Conservation (phyloP, 2,888 invertebrate genomes). For the Drosophila pegasa region DNA sequence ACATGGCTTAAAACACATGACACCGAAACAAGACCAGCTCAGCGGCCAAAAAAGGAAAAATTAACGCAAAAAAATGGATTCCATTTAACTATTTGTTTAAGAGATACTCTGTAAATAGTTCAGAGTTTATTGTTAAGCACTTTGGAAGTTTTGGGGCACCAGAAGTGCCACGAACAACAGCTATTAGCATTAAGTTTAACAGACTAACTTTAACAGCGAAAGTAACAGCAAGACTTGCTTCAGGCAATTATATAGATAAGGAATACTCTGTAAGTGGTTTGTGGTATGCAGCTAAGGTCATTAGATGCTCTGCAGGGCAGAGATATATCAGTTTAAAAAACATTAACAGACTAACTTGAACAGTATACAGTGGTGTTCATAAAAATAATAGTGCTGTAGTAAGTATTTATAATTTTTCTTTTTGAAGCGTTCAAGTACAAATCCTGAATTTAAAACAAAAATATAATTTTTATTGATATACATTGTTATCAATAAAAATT, state of each 20-base stretch:
- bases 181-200: background rate
- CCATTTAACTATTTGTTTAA: slow-evolving; percentile 10
- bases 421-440: too few species aligned
- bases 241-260: background rate
- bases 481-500: too few species aligned
- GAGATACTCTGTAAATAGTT: slow-evolving; percentile 19
- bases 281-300: background rate
- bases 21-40: slow-evolving; percentile 61
- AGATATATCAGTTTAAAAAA: background rate
- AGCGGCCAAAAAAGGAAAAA: slow-evolving; percentile 10
- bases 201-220: background rate
- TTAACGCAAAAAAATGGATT: slow-evolving; percentile 11
- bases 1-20: slow-evolving; percentile 76
- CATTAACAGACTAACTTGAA: too few species aligned
- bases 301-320: background rate
- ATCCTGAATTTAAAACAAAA: too few species aligned
- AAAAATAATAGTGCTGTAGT: too few species aligned
- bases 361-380: too few species aligned
- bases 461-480: too few species aligned
- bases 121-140: too few species aligned
- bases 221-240: background rate
- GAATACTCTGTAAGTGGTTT: background rate
- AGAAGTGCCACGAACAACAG: background rate
- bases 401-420: too few species aligned
- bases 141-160: background rate